Evolutionary conservation across 2,888 invertebrate species (phyloP), one percentile per base, ranked within the genome.

Genomic region (Cerastis rubricosa): DNA sequence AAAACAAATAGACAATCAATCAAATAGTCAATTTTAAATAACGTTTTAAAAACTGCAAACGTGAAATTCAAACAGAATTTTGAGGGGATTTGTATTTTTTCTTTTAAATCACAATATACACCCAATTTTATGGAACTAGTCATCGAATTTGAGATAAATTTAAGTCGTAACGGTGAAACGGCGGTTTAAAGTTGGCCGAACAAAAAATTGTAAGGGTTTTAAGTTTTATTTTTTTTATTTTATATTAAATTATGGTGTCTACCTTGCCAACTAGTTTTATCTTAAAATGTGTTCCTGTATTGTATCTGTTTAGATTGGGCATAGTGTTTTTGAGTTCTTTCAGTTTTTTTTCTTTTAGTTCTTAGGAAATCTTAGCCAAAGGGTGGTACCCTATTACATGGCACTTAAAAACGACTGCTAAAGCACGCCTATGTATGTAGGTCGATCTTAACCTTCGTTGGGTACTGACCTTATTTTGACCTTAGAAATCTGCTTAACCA

Each of bases 81-180:
- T 43, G 47, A 7, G 35, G 40, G 22, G 19, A 79, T 79, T 79
- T 64, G 81, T 75, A 79, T 79, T n/a, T n/a, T n/a, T n/a, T n/a
- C n/a, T n/a, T n/a, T 75, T 81, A 57, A 81, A 79, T 74, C 67
- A 57, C 75, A 25, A 35, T 63, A 43, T 14, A 5, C 22, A 29
- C 40, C 67, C 47, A 9, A 79, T 67, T 80, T 73, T 63, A 54
- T n/a, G 40, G 14, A 61, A 67, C 43, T 66, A 63, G 66, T 29
- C 8, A 54, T 35, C 40, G 54, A 63, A 59, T 74, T n/a, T 63
- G n/a, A 43, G 40, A 67, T 51, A n/a, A 54, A 67, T 67, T 40
- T 51, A 12, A 47, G 61, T 66, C 25, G 4, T n/a, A 72, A 65
- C 43, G 49, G 43, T 79, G 29, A 79, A n/a, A n/a, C n/a, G n/a